Evolutionary conservation across 2,888 invertebrate species (phyloP), one percentile per base, ranked within the genome.

Genomic region (Iphiclides podalirius): DNA sequence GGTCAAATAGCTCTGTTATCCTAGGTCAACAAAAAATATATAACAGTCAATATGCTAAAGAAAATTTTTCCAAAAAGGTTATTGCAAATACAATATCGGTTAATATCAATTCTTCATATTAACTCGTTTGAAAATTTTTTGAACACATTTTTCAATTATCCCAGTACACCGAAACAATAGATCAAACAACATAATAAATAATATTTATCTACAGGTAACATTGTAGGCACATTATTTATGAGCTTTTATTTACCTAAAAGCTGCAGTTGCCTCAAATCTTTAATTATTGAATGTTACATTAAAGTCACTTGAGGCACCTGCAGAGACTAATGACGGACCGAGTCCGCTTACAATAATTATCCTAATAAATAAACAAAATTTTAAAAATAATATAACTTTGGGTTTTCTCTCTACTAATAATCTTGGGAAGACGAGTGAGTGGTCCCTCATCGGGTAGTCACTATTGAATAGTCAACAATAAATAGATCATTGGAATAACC

Each of bases 1-100:
- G 88, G 88, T 88, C 88, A 85, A 83, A 86, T 86, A 88, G 88
- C 88, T 86, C 85, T 82, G 86, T 86, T 82, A 87, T 79, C 86
- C 87, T 87, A 87, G 77, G 82, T 75, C 85, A 87, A 66, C 62
- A 60, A 61, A 81, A 76, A 72, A 76, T 31, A 82, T 79, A 86
- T 85, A 87, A 87, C 86, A 86, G 83, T 83, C 26, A 80, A 83
- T 81, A 86, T 79, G 75, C 77, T 84, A 81, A 78, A 82, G 75
- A 73, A 78, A 73, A 75, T 72, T 71, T n/a, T 70, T 72, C 16
- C 65, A 76, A 31, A 73, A 75, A 77, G 55, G 58, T 80, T 85
- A 84, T 85, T 84, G 83, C 82, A 67, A 76, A 72, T 75, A 74
- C 67, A 84, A 85, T 85, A 86, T 83, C 86, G 72, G 69, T 74